Evolutionary conservation across 2,113 vertebrate species (phyloP).

Genomic region (Neodon shergylaensis): DNA sequence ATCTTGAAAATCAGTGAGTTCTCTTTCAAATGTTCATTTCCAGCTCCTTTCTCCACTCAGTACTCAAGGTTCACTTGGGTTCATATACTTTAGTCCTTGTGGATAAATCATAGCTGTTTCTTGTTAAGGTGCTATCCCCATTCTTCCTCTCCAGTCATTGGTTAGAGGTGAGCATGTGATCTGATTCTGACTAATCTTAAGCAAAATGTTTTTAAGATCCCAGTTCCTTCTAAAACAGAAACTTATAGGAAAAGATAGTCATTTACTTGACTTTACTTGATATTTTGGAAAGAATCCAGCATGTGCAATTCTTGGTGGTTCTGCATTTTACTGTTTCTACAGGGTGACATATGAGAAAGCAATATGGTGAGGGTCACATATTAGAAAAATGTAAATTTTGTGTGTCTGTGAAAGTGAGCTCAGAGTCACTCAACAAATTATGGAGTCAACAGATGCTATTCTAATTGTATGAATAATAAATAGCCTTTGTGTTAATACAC

Average conservation of each 20-base stretch:
- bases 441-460: neutral
- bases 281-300: neutral
- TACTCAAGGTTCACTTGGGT: neutral
- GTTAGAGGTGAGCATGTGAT: neutral
- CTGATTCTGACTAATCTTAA: neutral
- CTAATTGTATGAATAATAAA: slow-evolving; percentile 18
- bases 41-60: rapidly evolving
- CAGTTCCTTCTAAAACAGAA: slow-evolving; percentile 14
- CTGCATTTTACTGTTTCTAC: neutral
- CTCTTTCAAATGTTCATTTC: neutral
- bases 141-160: neutral
- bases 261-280: neutral
- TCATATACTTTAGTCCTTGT: neutral
- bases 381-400: neutral
- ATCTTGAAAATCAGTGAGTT: neutral
- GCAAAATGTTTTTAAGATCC: neutral
- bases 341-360: neutral
- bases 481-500: neutral
- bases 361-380: neutral
- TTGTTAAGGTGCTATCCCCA: neutral
- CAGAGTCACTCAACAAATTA: neutral
- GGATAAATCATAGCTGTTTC: neutral
- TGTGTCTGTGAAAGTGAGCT: neutral
- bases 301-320: neutral
- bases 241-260: neutral